These are phyloP conservation scores for Psilopogon haemacephalus DNA, from an alignment of 2,113 vertebrate genomes.

Conservation along the genomic window DNA sequence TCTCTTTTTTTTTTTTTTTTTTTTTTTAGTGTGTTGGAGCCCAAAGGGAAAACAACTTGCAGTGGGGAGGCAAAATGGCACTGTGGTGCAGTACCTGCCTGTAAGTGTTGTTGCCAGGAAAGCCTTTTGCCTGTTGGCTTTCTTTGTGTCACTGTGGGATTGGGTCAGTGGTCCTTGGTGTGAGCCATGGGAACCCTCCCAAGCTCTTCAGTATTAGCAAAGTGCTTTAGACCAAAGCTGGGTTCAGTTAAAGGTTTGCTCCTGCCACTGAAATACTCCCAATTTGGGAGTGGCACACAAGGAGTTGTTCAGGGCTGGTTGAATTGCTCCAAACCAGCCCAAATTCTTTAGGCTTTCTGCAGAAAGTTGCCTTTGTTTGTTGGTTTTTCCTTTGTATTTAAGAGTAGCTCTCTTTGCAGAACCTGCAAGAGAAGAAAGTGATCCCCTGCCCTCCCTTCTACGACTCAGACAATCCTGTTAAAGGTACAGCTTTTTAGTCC, in stretches of 20 bases:
- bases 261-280: neutral
- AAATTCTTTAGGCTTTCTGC: neutral
- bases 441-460: conserved; percentile 94
- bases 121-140: neutral
- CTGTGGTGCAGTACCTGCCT: conserved; percentile 91
- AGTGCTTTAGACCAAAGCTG: neutral
- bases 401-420: conserved; percentile 68
- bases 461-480: conserved; percentile 87
- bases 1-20: neutral
- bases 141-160: neutral
- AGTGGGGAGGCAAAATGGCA: conserved; percentile 90
- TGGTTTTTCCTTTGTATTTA: neutral
- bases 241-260: neutral
- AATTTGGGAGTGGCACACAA: neutral
- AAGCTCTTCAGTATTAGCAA: neutral
- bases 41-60: conserved; percentile 97
- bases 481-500: conserved; percentile 78
- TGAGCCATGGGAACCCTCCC: neutral
- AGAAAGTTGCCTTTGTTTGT: neutral
- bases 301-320: neutral
- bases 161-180: neutral
- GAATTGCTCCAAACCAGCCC: neutral
- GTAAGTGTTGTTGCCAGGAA: conserved; percentile 76
- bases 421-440: conserved; percentile 90
- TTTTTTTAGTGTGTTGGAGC: conserved; percentile 91